Evolutionary conservation across 2,888 invertebrate species (phyloP), one percentile per base, ranked within the genome.

Genomic region (Catocala nupta): DNA sequence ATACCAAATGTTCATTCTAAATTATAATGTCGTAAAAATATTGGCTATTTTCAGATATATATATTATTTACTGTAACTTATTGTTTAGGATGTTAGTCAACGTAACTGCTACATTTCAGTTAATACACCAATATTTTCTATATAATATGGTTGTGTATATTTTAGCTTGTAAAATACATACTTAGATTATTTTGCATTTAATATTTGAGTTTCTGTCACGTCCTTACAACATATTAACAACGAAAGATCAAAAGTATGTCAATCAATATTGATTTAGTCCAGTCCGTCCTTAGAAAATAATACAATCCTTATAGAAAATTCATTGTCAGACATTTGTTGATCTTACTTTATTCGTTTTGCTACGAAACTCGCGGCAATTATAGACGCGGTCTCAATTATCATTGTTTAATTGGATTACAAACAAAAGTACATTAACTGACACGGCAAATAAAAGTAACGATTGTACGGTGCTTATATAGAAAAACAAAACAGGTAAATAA

Each of bases 211-310:
- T 71, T 70, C 60, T 47, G 69, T 71, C 78, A 76, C 74, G 70
- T 76, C 73, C 70, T 75, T 65, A 54, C 64, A 68, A 68, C 77
- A 47, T 77, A 73, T 63, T 75, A 77, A 79, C 75, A 72, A 77
- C 75, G 73, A 78, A 80, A 75, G 74, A 70, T 81, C 65, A 72
- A 59, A 73, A 75, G 65, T 80, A 71, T 79, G 68, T 78, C 72
- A 74, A 77, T 78, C 75, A 73, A 75, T 73, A 80, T 70, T 73
- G 68, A 80, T 88, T 88, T 86, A 83, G 82, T 88, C 85, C 77
- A 87, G 83, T 92, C 92, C 92, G 92, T 93, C 92, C 92, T 88
- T 90, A 86, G 82, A 70, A 80, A 81, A 77, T 85, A 85, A 74
- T 75, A 70, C 68, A 73, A 52, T 59, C 61, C 71, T 58, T 58